Conservation (phyloP, 2,888 invertebrate genomes). For the Andrena bucephala region DNA sequence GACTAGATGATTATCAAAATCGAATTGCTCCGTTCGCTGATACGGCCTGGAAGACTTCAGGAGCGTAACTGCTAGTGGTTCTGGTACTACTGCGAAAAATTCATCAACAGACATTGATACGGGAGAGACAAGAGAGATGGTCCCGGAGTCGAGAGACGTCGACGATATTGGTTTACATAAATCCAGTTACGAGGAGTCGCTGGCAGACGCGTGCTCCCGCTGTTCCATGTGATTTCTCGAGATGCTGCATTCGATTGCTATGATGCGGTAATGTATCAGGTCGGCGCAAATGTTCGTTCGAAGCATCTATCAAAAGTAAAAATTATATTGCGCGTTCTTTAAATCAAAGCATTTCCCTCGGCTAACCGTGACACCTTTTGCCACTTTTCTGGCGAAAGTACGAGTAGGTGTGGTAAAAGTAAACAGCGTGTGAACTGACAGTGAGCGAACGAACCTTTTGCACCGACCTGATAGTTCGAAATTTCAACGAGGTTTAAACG, state of each 20-base stretch:
- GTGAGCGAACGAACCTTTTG: too few relatives aligned
- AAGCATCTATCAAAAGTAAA: too few relatives aligned
- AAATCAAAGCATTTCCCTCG: too few relatives aligned
- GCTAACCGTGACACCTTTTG: too few relatives aligned
- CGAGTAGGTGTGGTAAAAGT: too few relatives aligned
- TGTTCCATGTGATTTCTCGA: background rate
- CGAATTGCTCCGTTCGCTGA: background rate
- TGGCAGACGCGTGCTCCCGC: background rate
- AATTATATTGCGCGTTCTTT: too few relatives aligned
- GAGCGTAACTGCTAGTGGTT: background rate
- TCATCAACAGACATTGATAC: conserved; percentile 17
- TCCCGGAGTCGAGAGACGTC: conserved; percentile 40
- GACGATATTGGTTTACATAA: conserved; percentile 30
- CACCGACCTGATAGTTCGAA: background rate
- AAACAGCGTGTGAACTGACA: too few relatives aligned
- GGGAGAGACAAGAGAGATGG: background rate
- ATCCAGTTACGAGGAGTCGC: background rate
- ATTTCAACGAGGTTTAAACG: conserved; percentile 41
- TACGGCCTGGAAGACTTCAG: background rate
- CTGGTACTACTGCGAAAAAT: conserved; percentile 40
- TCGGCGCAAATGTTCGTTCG: too few relatives aligned
- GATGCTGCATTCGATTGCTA: too few relatives aligned
- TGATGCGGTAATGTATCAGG: too few relatives aligned
- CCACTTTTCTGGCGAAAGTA: too few relatives aligned
- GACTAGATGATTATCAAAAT: background rate